phyloP scores from a whole-genome alignment of 2,888 invertebrate genomes.

The Acanthoscelides obtectus region DNA sequence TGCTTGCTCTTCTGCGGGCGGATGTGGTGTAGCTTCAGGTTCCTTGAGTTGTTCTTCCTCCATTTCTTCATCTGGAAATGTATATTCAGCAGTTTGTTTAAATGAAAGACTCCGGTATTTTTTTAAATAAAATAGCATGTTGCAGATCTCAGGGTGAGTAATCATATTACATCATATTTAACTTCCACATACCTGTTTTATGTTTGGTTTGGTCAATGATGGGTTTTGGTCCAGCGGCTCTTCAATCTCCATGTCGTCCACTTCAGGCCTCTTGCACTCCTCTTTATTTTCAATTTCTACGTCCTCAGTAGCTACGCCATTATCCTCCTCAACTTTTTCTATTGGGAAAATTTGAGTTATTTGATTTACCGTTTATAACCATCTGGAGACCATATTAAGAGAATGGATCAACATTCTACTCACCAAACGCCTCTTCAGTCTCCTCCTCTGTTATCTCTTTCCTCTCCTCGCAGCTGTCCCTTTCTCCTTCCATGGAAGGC shows the following conservation, averaged over 20 bases:
- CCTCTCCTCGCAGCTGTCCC: too few species aligned
- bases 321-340: slow-evolving; percentile 3
- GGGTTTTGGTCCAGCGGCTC: slow-evolving; percentile 1
- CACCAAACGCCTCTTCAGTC: too few species aligned
- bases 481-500: slow-evolving; percentile 17
- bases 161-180: too few species aligned
- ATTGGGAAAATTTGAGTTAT: background rate
- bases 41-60: too few species aligned
- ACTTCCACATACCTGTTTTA: slow-evolving; percentile 12
- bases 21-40: too few species aligned
- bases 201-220: background rate
- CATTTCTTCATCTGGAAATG: too few species aligned
- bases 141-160: slow-evolving; percentile 11
- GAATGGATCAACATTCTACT: too few species aligned
- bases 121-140: background rate
- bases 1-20: slow-evolving; percentile 27
- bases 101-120: too few species aligned
- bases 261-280: slow-evolving; percentile 42
- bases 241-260: slow-evolving; percentile 11
- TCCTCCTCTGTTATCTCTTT: too few species aligned
- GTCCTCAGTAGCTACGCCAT: slow-evolving; percentile 33
- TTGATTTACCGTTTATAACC: too few species aligned
- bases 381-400: too few species aligned
- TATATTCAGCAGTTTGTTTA: too few species aligned
- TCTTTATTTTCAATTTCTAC: slow-evolving; percentile 28